Evolutionary conservation across 1,140 invertebrate genomes (phyloP), one percentile per base, ranked within the genome.

Genomic region (Chrysoperla carnea): DNA sequence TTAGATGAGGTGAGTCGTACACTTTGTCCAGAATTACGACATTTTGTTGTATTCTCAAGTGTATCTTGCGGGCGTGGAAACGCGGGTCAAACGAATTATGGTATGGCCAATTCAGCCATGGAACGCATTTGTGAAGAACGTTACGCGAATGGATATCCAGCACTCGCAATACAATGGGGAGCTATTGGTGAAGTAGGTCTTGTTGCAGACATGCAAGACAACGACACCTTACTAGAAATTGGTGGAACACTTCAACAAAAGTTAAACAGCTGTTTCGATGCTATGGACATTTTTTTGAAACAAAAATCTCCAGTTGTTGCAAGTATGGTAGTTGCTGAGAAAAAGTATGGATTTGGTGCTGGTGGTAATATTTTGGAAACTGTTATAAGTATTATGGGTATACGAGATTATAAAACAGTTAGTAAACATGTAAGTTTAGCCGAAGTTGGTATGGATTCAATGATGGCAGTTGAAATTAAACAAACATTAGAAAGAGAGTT

Each of bases 401-500:
- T 68, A 9, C 51, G 63, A 36, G 67, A 72, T 49, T 44, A 71
- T 17, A 73, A 72, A 49, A 69, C 69, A 8, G 61, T 85, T 3
- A 76, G 76, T 38, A 56, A 67, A 17, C 69, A 78, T 48, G 65
- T 70, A 43, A 78, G 78, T 0, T 63, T 94, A 1, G 81, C 81
- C 12, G 89, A 93, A 58, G 66, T 87, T 37, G 87, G 88, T 39
- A 79, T 92, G 69, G 88, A 92, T 62, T 88, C 84, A 12, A 72
- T 92, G 55, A 89, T 89, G 80, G 82, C 79, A 4, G 83, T 88
- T 1, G 87, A 91, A 64, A 70, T 81, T 29, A 79, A 78, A 54
- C 78, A 81, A 51, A 69, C 68, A 4, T 52, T 81, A 9, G 78
- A 81, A 52, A 54, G 73, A 45, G 73, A 77, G 42, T 76, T 67